Base-by-base conservation (phyloP, 2,888 invertebrate genomes). In the Scaptomyza cyrtandrae region DNA sequence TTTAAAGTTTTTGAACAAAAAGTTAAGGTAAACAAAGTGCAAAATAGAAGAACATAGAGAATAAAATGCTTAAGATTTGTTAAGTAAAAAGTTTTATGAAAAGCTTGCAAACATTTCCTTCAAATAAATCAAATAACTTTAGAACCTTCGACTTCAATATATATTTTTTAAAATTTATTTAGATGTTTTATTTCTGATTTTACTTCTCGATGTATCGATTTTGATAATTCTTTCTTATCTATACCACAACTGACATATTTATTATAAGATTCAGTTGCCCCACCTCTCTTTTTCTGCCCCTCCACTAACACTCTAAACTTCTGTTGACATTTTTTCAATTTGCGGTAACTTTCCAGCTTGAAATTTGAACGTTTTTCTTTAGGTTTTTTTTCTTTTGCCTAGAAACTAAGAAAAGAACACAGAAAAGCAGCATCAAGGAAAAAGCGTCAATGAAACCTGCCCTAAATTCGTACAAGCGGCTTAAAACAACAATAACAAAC, bases 381-480 rank as follows among this genome's bases (percentile, higher is more conserved):
- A 66, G 27, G 50, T 24, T 24, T 37, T 48, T 27, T 33, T 0
- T 31, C 16, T 56, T 35, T 39, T 73, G 60, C 54, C 54, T 65
- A 55, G 48, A 49, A 73, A 68, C 62, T 74, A 61, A 74, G 49
- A 37, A 50, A 63, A 62, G 16, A 44, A 52, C 41, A 55, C 39
- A 41, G 14, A 52, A 50, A 31, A 29, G 19, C 19, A 50, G 9
- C 9, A 14, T 16, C 33, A 35, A 33, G 43, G 48, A 59, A 63
- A 63, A 78, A 72, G 62, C 78, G 69, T 71, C 67, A 86, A 76
- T 65, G 77, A 84, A 84, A 77, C 78, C 86, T 84, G 86, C 80
- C 86, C 84, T 86, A 84, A 84, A 84, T 84, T 86, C 84, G 86
- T 65, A 73, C 79, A 84, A 86, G 84, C 86, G 75, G 84, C 84